Percentiles rank a stretch among this genome's conserved stretches.
Conservation (phyloP, 1,140 invertebrate species). For the Armadillidium nasatum region DNA sequence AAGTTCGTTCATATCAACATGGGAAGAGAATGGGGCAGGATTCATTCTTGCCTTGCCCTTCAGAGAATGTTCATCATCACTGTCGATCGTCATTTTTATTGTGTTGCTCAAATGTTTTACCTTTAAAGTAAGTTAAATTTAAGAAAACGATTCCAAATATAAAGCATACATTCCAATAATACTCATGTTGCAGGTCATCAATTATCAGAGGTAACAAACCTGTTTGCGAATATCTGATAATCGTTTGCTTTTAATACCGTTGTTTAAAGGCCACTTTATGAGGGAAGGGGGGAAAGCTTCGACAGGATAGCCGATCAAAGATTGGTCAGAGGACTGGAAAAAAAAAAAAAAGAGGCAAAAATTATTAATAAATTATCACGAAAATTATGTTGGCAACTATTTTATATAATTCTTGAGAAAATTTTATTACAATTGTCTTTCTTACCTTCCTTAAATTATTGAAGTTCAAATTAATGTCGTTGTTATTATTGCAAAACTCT, state of each 20-base stretch:
- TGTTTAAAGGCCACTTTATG: slow-evolving; percentile 43
- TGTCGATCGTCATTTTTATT: slow-evolving; percentile 44
- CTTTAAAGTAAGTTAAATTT: slow-evolving; percentile 18
- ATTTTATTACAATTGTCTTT: background rate
- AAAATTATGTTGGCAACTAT: background rate
- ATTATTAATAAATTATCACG: background rate
- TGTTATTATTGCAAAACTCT: slow-evolving; percentile 35
- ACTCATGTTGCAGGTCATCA: background rate
- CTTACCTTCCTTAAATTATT: slow-evolving; percentile 31
- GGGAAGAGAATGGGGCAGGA: slow-evolving; percentile 41
- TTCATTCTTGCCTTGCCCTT: slow-evolving; percentile 38
- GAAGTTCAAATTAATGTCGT: slow-evolving; percentile 31
- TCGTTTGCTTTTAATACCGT: slow-evolving; percentile 36
- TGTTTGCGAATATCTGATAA: slow-evolving; percentile 43
- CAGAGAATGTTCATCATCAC: slow-evolving; percentile 33
- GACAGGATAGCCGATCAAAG: slow-evolving; percentile 27
- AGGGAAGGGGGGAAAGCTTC: slow-evolving; percentile 40
- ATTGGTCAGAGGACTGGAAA: slow-evolving; percentile 23
- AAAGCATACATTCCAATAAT: no score
- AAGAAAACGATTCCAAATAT: background rate
- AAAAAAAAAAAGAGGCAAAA: background rate
- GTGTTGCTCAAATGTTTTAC: slow-evolving; percentile 40
- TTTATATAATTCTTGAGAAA: background rate
- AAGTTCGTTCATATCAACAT: slow-evolving; percentile 39
- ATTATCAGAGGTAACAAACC: slow-evolving; percentile 22